Base-by-base conservation (phyloP, 1,140 invertebrate species). In the Monochamus saltuarius region DNA sequence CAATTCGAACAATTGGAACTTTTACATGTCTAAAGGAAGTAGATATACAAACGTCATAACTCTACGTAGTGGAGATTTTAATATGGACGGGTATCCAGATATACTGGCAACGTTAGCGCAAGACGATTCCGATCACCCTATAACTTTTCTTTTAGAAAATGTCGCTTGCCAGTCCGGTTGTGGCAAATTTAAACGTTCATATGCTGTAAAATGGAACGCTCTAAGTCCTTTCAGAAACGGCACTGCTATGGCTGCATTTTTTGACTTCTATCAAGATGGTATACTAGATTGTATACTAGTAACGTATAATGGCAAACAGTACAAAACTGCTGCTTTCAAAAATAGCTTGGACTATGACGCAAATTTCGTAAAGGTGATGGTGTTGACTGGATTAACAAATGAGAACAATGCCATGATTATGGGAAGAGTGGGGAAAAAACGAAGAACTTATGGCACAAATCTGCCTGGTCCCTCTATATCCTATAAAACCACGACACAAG, bases 81-180 rank as follows among this genome's bases (percentile, higher is more conserved):
- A 98, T 74, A 88, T 97, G 85, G 95, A 99, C 80, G 95, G 95
- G 0, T 98, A 91, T 80, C 93, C 94, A 7, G 96, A 99, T 80
- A 80, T 98, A 39, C 73, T 98, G 8, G 87, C 89, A 37, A 92
- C 91, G 0, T 70, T 97, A 0, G 77, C 80, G n/a, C 77, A 77
- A 16, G 73, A 77, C 9, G 77, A 79, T n/a, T 70, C 77, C 8
- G 77, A 80, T 61, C 79, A 81, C 47, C 80, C 82, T 2, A 82
- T 83, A 69, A 86, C 86, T 0, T 90, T 92, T 68, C 73, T 95
- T 6, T 66, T 97, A 16, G 85, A 92, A 71, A 97, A 95, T 76
- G 81, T 89, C 6, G 77, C 83, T 0, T 92, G 89, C 71, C 77
- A 74, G 9, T 75, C 71, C 14, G 72, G 75, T 38, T 84, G 83